Base-by-base conservation (phyloP, 2,113 vertebrate genomes). In the Clarias macrocephalus region DNA sequence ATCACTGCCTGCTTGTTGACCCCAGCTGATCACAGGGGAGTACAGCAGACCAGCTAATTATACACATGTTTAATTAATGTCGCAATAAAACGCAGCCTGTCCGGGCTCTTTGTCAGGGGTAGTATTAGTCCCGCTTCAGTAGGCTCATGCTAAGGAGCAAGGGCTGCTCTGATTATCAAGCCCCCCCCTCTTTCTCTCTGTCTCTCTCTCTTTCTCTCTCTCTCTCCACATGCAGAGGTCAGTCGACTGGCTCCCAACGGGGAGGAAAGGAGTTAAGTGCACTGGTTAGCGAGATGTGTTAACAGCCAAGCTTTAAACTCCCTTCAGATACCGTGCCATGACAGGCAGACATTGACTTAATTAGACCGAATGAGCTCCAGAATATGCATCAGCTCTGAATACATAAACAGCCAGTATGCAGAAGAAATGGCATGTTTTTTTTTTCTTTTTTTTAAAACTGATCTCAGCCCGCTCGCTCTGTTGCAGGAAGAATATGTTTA, bases 61-160 rank as follows among this genome's bases (percentile, higher is more conserved):
- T 79, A 87, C 83, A 88, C 93, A 89, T 91, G 90, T 91, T 94
- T 95, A 95, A 95, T 96, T 95, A 95, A 95, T 94, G 93, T 95
- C 93, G 92, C 94, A 93, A 91, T 93, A 93, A 94, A 95, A 92
- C 89, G 91, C 93, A 91, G 91, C 83, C 84, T 80, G 84, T 82
- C 83, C 86, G 9, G 85, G 73, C 89, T 86, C 87, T 88, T 91
- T 91, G 91, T 85, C 91, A 75, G 28, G 25, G 28, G 82, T 87
- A 92, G 91, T 91, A 95, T 96, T 94, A 94, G 95, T 95, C 94
- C 91, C 16, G 87, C 95, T 94, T 90, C 8, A 89, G 92, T 90
- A 90, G 91, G 54, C 91, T 90, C 89, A 88, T 75, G 91, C 92
- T 93, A 91, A 91, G 91, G 82, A 90, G 80, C 87, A 68, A 33